Conservation (phyloP, 2,888 invertebrate species). For the Latheticus oryzae region DNA sequence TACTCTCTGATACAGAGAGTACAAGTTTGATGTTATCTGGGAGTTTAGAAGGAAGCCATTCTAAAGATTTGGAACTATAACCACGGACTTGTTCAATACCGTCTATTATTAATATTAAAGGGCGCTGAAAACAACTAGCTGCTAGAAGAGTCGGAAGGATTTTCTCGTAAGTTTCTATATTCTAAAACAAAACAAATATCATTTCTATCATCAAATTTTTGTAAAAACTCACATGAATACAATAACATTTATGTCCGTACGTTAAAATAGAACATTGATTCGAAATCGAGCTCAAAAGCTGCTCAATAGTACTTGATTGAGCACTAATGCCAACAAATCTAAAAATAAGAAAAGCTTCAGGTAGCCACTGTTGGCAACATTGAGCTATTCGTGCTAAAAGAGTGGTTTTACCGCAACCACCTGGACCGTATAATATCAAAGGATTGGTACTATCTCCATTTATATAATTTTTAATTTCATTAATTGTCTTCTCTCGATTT, state of each 20-base stretch:
- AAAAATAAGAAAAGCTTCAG: conserved; percentile 69
- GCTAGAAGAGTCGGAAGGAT: conserved; percentile 70
- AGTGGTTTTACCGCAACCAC: conserved; percentile 88
- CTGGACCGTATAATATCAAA: conserved; percentile 79
- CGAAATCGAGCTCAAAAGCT: conserved; percentile 79
- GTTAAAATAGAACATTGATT: conserved; percentile 80
- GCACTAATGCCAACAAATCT: conserved; percentile 77
- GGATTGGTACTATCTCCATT: conserved; percentile 70
- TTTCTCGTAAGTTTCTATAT: conserved; percentile 77
- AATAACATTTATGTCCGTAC: conserved; percentile 74
- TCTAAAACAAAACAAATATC: conserved; percentile 67
- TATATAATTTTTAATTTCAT: conserved; percentile 77
- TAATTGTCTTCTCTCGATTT: conserved; percentile 76
- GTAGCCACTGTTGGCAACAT: conserved; percentile 73
- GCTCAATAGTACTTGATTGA: conserved; percentile 75
- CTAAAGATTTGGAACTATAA: conserved; percentile 72
- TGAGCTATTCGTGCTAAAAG: conserved; percentile 79
- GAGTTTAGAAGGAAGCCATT: conserved; percentile 82
- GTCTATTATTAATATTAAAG: conserved; percentile 80
- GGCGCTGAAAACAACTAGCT: conserved; percentile 69
- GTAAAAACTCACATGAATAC: conserved; percentile 69
- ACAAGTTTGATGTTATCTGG: conserved; percentile 83
- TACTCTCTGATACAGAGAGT: conserved; percentile 75
- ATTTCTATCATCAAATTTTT: not conserved
- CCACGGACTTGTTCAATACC: conserved; percentile 75